Base-by-base conservation (phyloP, 2,888 invertebrate species). In the Sthenelais limicola region DNA sequence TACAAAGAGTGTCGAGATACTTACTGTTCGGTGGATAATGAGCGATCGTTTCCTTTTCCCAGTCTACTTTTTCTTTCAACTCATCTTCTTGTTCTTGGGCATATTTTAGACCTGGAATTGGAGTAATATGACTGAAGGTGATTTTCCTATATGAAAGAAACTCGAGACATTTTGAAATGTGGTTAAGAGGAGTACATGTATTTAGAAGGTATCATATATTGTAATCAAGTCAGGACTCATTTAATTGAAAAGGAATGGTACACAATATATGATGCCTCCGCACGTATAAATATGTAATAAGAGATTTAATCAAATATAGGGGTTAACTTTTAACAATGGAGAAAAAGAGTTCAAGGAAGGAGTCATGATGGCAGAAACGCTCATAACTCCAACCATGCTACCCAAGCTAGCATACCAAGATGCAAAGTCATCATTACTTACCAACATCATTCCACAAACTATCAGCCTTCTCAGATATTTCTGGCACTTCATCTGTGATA, bases 61-160 rank as follows among this genome's bases (percentile, higher is more conserved):
- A 94, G 86, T 96, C 94, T 68, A 93, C 88, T 86, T 92, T 92
- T 84, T 95, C 94, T 84, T 94, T 95, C 0, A 96, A 88, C 75
- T 97, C 95, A 54, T 92, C 91, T 82, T 96, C 93, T 88, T 97
- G 97, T 86, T 97, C 97, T 51, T 91, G 90, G 86, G 93, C 91
- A 87, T 93, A 97, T 78, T 93, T 92, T 48, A 91, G 85, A 0
- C 97, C 97, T 77, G 92, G 18, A 54, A 69, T 7, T 28, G 33
- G 26, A 47, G n/a, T n/a, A n/a, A n/a, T n/a, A n/a, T n/a, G n/a
- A n/a, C n/a, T n/a, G n/a, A n/a, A n/a, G n/a, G n/a, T n/a, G n/a
- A n/a, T n/a, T n/a, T n/a, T n/a, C n/a, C n/a, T n/a, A n/a, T n/a
- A n/a, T n/a, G n/a, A n/a, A n/a, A n/a, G n/a, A n/a, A n/a, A n/a